Evolutionary conservation across 2,888 invertebrate species (phyloP).

Genomic region (Caenorhabditis uteleia): DNA sequence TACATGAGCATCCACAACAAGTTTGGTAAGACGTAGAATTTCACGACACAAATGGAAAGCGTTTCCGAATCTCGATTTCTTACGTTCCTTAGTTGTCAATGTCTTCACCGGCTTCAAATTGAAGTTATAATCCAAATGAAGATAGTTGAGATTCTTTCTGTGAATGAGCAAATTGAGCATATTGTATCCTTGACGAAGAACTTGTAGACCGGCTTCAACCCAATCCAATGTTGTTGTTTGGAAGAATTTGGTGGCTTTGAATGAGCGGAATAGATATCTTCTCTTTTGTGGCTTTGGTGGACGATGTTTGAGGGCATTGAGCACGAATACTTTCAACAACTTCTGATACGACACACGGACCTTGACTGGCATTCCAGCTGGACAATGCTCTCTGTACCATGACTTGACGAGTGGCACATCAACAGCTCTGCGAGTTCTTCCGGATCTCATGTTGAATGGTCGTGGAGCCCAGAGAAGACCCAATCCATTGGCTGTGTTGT

Average conservation of each 20-base stretch:
- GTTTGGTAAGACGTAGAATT: constrained; percentile 94
- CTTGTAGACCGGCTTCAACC: constrained; percentile 97
- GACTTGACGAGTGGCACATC: constrained; percentile 96
- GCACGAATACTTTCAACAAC: constrained; percentile 93
- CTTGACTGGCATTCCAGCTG: constrained; percentile 83
- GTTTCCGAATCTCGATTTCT: constrained; percentile 82
- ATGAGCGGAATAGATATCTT: constrained; percentile 95
- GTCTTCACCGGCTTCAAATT: constrained; percentile 99
- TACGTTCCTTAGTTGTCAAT: constrained; percentile 96
- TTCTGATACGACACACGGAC: constrained; percentile 99
- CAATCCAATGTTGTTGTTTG: constrained; percentile 98
- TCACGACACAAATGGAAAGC: constrained; percentile 99
- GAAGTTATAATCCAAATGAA: constrained; percentile 99
- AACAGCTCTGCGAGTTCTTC: constrained; percentile 85
- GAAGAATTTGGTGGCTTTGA: constrained; percentile 99
- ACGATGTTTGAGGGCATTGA: constrained; percentile 95
- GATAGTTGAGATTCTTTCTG: constrained; percentile 97
- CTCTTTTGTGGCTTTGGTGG: constrained; percentile 99
- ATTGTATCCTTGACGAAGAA: constrained; percentile 96
- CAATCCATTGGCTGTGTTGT: constrained; percentile 91
- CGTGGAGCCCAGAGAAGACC: constrained; percentile 81
- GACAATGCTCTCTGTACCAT: constrained; percentile 78
- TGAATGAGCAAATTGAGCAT: constrained; percentile 98
- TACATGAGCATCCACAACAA: constrained; percentile 98
- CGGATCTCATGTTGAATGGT: constrained; percentile 95